Evolutionary conservation across 2,113 vertebrate genomes (phyloP).

Genomic region (Myotis davidii): DNA sequence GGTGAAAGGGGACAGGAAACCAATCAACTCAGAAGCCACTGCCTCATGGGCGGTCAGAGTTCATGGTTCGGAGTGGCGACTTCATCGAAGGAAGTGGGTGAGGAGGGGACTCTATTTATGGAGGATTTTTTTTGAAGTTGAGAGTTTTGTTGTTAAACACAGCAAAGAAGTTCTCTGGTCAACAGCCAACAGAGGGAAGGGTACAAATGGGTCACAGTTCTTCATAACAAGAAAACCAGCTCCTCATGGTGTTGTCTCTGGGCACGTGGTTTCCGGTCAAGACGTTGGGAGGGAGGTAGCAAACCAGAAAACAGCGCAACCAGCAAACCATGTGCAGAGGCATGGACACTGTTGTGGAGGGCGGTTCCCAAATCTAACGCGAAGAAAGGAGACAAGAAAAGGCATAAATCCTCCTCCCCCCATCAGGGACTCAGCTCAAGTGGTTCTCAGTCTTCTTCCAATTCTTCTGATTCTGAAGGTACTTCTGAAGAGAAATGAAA

Average conservation of each 20-base stretch:
- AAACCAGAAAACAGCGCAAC: neutral
- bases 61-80: constrained; percentile 99
- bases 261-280: neutral
- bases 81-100: constrained; percentile 99
- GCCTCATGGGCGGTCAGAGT: constrained; percentile 97
- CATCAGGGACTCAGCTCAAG: constrained; percentile 90
- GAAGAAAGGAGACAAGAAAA: constrained; percentile 94
- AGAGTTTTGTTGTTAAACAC: constrained; percentile 97
- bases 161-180: constrained; percentile 97
- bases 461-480: constrained; percentile 92
- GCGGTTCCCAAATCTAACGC: constrained; percentile 78
- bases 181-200: constrained; percentile 98
- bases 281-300: neutral
- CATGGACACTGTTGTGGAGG: neutral
- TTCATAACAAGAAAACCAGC: constrained; percentile 84
- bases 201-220: constrained; percentile 98
- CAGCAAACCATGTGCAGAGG: neutral
- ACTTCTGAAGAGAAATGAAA: constrained; percentile 94
- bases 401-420: constrained; percentile 86
- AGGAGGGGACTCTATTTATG: constrained; percentile 98
- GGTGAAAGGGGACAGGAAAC: constrained; percentile 95
- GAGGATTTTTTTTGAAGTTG: constrained; percentile 99
- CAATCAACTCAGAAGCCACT: constrained; percentile 96
- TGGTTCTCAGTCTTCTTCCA: constrained; percentile 93
- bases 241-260: neutral